Conservation (phyloP, 1,140 invertebrate species). For the Drosophila bocqueti region DNA sequence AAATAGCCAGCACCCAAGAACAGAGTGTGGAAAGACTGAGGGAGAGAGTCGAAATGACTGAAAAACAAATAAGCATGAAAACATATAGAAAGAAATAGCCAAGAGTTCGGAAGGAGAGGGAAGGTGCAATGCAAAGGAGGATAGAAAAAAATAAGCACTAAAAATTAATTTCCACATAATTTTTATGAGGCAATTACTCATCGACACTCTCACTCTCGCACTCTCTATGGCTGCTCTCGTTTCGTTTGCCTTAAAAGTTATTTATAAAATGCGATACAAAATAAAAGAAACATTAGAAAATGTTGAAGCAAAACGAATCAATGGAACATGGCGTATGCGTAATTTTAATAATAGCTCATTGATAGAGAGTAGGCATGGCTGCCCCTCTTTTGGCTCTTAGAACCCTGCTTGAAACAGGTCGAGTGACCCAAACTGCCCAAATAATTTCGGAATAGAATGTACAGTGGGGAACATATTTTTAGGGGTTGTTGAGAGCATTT, state of each 20-base stretch:
- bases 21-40: constrained; percentile 16
- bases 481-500: background rate
- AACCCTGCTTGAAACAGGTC: constrained; percentile 21
- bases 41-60: constrained; percentile 3
- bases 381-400: background rate
- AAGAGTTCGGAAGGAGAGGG: background rate
- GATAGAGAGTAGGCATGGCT: constrained; percentile 9
- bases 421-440: constrained; percentile 28
- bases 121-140: constrained; percentile 12
- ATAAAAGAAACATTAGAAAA: constrained; percentile 18
- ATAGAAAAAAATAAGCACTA: constrained; percentile 56
- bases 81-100: constrained; percentile 6
- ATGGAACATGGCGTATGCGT: constrained; percentile 68
- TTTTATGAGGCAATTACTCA: constrained; percentile 84
- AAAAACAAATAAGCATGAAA: constrained; percentile 19
- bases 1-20: constrained; percentile 50
- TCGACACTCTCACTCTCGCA: constrained; percentile 56
- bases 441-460: background rate
- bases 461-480: background rate
- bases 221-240: constrained; percentile 11
- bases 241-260: constrained; percentile 19
- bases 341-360: constrained; percentile 60
- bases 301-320: constrained; percentile 37
- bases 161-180: constrained; percentile 83
- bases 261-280: constrained; percentile 41